A percentile compares a stretch with the other conserved stretches of the same genome.
Conservation (phyloP, 2,888 invertebrate species). For the Eutolmus rufibarbis region DNA sequence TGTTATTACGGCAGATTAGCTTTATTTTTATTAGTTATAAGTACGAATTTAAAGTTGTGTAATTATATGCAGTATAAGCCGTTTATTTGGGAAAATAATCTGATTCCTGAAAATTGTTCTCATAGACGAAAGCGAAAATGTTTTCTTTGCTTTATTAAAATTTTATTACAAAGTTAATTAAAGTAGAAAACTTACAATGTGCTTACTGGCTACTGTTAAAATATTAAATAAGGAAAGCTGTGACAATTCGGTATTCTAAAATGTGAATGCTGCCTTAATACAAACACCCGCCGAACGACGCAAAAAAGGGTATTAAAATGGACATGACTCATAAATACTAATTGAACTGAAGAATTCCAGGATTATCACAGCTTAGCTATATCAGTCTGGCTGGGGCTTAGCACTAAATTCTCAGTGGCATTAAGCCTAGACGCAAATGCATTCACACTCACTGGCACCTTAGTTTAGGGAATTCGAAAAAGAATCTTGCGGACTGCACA, state of each 20-base stretch:
- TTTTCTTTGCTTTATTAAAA: background rate
- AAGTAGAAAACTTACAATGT: background rate
- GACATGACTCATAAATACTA: constrained; percentile 39
- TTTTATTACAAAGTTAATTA: background rate
- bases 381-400: constrained; percentile 41
- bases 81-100: background rate
- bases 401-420: background rate
- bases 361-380: constrained; percentile 43
- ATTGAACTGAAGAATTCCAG: constrained; percentile 41
- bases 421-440: constrained; percentile 13
- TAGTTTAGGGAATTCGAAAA: constrained; percentile 36
- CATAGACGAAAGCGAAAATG: background rate
- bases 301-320: background rate
- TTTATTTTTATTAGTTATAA: too few species aligned
- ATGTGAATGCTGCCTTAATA: background rate
- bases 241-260: constrained; percentile 46
- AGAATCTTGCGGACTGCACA: background rate
- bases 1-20: too few species aligned
- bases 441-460: constrained; percentile 46
- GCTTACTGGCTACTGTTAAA: background rate
- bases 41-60: too few species aligned
- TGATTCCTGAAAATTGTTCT: background rate
- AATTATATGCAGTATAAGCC: too few species aligned
- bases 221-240: constrained; percentile 39
- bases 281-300: background rate